A percentile compares a stretch with the other conserved stretches of the same genome.
Conservation (phyloP, 2,888 invertebrate species). For the Hypomecis punctinalis region DNA sequence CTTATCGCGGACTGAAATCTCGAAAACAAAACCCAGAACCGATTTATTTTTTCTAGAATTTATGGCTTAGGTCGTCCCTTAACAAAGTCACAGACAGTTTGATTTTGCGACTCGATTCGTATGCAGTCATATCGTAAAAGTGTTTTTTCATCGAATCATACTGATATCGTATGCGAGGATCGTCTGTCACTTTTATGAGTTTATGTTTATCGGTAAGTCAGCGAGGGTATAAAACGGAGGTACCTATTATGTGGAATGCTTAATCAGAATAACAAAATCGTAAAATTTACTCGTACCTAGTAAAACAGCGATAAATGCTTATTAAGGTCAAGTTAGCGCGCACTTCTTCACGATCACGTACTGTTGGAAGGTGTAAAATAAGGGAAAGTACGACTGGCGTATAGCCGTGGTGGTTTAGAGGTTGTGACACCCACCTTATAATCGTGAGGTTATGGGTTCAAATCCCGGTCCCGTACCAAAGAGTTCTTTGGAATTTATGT, state of each 20-base stretch:
- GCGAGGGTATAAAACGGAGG: conserved; percentile 38
- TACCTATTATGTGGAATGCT: conserved; percentile 30
- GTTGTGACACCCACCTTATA: too few species aligned
- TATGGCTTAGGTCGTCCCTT: neutral
- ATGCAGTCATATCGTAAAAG: conserved; percentile 38
- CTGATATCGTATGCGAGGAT: conserved; percentile 38
- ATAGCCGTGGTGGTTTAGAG: too few species aligned
- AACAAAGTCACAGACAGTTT: conserved; percentile 41
- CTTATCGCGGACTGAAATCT: neutral
- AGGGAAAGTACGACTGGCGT: too few species aligned
- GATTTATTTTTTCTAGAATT: neutral
- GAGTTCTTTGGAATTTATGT: too few species aligned
- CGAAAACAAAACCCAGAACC: neutral
- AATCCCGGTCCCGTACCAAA: too few species aligned
- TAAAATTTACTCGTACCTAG: neutral
- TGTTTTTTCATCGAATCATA: conserved; percentile 43
- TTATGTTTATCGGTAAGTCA: conserved; percentile 44
- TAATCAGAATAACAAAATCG: conserved; percentile 33
- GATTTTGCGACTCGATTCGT: conserved; percentile 40
- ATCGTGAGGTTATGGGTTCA: too few species aligned
- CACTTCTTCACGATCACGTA: too few species aligned
- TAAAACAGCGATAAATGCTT: neutral
- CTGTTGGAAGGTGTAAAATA: too few species aligned
- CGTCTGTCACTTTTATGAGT: conserved; percentile 44
- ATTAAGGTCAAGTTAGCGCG: neutral